Evolutionary conservation across 2,888 invertebrate genomes (phyloP), one percentile per base, ranked within the genome.

Genomic region (Platypus cylindrus): DNA sequence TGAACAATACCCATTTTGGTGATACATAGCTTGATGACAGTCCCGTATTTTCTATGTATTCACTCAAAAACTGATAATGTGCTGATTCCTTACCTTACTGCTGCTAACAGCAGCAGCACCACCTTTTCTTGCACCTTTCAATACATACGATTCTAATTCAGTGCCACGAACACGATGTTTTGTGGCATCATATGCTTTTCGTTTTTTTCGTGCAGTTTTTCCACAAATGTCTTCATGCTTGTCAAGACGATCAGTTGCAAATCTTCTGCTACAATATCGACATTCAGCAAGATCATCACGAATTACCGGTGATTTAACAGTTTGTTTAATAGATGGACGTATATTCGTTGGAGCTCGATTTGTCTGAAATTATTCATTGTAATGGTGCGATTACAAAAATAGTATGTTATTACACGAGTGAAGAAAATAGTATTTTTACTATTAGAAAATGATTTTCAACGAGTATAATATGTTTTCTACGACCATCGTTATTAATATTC

Each of bases 141-240:
- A 64, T 28, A 75, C 69, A 53, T 75, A 89, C 29, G 73, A 68
- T 53, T 90, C 93, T 18, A 84, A 75, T 50, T 93, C 94, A 0
- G 93, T 93, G 15, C 93, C 93, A 61, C 75, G 66, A 1, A 87
- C 75, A n/a, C 97, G 67, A 60, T 90, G 90, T 54, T 86, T 89
- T 26, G 85, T 73, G 2, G 82, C 81, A 62, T 97, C 95, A 58
- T 91, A 97, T 0, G 79, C 74, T 66, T 90, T 95, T 45, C 94
- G 70, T 55, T 86, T 87, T 61, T 87, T 87, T 38, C 68, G 64
- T 29, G 71, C 65, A 1, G 84, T 71, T 56, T 83, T 86, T 46
- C 72, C 64, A 62, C 97, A 97, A 43, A 93, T 85, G 17, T 75
- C 69, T 60, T 86, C 75, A 60, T 97, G 97, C 48, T 79, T 81